phyloP scores from a whole-genome alignment of 2,113 vertebrate genomes.

The Morone chrysops region DNA sequence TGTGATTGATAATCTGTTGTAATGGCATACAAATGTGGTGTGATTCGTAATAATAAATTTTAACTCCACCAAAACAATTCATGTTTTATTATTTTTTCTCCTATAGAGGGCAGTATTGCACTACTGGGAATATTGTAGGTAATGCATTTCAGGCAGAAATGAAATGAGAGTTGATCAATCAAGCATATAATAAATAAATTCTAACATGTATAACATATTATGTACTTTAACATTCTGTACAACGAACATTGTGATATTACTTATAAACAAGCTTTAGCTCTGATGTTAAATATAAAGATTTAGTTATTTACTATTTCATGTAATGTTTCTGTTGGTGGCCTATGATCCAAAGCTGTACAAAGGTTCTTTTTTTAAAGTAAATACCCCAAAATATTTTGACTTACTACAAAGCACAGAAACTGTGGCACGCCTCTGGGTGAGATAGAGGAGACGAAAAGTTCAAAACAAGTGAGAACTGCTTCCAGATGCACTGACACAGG shows the following conservation, averaged over 20 bases:
- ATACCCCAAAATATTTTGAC: slow-evolving; percentile 7
- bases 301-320: not conserved
- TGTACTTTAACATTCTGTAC: not conserved
- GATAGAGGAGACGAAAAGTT: slow-evolving; percentile 36
- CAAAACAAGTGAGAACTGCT: slow-evolving; percentile 60
- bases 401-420: not conserved
- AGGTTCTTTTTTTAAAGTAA: not conserved
- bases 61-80: not conserved
- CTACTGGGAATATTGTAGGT: not conserved
- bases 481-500: slow-evolving; percentile 72
- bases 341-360: not conserved
- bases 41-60: slow-evolving; percentile 51
- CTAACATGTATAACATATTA: not conserved
- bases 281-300: not conserved
- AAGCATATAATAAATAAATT: not conserved
- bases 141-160: not conserved
- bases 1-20: slow-evolving; percentile 25
- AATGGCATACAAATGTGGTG: slow-evolving; percentile 6
- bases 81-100: slow-evolving; percentile 29
- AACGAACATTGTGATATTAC: not conserved
- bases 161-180: not conserved
- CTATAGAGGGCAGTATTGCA: slow-evolving; percentile 54
- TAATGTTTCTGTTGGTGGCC: not conserved
- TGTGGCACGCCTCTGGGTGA: not conserved
- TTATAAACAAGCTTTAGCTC: not conserved